A percentile compares a stretch with the other conserved stretches of the same genome.
Conservation (phyloP, 2,888 invertebrate species). For the Hemithea aestivaria region DNA sequence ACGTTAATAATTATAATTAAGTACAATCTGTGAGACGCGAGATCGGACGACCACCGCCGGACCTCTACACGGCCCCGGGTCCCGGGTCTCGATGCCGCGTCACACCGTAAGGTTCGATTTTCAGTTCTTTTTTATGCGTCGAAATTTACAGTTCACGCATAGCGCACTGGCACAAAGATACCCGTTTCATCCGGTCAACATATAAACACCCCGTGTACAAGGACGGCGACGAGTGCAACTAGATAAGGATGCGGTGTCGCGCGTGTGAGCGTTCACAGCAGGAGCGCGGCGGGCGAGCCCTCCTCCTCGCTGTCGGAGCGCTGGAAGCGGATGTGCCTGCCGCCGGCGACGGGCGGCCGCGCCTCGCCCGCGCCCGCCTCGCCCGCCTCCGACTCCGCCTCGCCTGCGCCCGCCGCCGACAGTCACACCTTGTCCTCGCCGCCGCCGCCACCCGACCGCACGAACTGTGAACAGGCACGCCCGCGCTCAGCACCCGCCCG, state of each 20-base stretch:
- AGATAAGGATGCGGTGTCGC: slow-evolving; percentile 14
- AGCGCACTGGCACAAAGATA: slow-evolving; percentile 1
- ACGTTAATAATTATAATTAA: too few species aligned
- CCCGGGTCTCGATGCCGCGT: too few species aligned
- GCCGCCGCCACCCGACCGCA: slow-evolving; percentile 84
- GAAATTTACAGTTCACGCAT: too few species aligned
- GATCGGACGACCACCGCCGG: too few species aligned
- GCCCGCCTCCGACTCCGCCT: slow-evolving; percentile 19
- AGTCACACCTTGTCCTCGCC: slow-evolving; percentile 89
- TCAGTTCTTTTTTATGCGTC: too few species aligned
- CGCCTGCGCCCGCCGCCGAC: slow-evolving; percentile 65
- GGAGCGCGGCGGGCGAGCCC: slow-evolving; percentile 53
- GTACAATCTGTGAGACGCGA: too few species aligned
- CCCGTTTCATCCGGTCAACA: slow-evolving; percentile 3
- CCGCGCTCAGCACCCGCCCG: slow-evolving; percentile 20
- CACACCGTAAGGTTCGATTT: too few species aligned
- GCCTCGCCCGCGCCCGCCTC: slow-evolving; percentile 20
- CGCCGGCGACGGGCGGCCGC: slow-evolving; percentile 32
- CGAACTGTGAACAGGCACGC: slow-evolving; percentile 81
- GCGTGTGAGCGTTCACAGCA: slow-evolving; percentile 47
- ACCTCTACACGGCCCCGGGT: too few species aligned
- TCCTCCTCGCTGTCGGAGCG: slow-evolving; percentile 67
- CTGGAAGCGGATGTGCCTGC: slow-evolving; percentile 67
- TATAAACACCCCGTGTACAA: slow-evolving; percentile 3
- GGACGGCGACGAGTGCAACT: slow-evolving; percentile 12